phyloP scores from a whole-genome alignment of 2,113 vertebrate species.

The Notarius lentiginosus region DNA sequence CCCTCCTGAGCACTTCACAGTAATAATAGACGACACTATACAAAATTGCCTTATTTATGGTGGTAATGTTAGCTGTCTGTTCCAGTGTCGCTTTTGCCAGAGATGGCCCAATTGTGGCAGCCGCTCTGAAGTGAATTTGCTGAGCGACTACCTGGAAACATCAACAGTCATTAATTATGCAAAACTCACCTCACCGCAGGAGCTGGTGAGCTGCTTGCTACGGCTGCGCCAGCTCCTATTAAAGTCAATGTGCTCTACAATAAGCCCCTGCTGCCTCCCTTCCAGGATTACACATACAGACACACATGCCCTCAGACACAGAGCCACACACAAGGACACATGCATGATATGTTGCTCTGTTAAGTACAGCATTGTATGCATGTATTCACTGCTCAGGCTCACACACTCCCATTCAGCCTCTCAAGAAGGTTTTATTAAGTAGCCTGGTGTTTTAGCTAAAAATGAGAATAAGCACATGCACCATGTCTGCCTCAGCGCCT shows the following conservation, averaged over 20 bases:
- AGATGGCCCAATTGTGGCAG: slow-evolving; percentile 62
- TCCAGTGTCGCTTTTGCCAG: slow-evolving; percentile 67
- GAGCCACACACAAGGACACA: slow-evolving; percentile 16
- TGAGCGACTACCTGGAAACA: slow-evolving; percentile 79
- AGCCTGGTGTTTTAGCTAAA: slow-evolving; percentile 58
- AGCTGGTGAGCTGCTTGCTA: slow-evolving; percentile 62
- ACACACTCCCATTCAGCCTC: slow-evolving; percentile 26
- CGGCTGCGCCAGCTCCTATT: slow-evolving; percentile 69
- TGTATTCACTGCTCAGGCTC: slow-evolving; percentile 28
- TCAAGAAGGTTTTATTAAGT: slow-evolving; percentile 59
- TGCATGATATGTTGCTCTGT: not conserved
- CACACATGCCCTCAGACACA: slow-evolving; percentile 30
- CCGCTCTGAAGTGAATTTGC: slow-evolving; percentile 72
- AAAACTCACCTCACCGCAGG: slow-evolving; percentile 72
- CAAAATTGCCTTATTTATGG: slow-evolving; percentile 79
- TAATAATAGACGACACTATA: slow-evolving; percentile 76
- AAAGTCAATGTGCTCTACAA: slow-evolving; percentile 70
- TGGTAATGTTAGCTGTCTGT: slow-evolving; percentile 76
- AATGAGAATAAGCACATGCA: slow-evolving; percentile 56
- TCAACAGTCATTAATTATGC: slow-evolving; percentile 83
- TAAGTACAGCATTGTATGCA: not conserved
- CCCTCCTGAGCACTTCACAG: slow-evolving; percentile 62
- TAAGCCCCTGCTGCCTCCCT: slow-evolving; percentile 68
- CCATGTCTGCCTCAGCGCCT: slow-evolving; percentile 61
- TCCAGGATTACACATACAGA: slow-evolving; percentile 60